Base-by-base conservation (phyloP, 2,888 invertebrate genomes). In the Hyles lineata region DNA sequence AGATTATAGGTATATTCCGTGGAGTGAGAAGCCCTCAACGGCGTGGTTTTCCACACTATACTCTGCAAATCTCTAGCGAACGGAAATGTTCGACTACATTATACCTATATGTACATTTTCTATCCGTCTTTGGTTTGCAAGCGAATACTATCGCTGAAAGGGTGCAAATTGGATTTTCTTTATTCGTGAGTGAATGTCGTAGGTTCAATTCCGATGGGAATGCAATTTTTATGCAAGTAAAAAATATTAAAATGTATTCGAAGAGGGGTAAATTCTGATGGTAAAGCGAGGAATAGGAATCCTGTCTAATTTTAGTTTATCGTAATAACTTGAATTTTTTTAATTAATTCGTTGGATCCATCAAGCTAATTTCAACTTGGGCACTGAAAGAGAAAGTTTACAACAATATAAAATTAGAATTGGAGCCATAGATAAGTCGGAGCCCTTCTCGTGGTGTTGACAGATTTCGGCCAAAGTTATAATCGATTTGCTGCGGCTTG, bases 361-460 rank as follows among this genome's bases (percentile, higher is more conserved):
- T 61, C 6, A 2, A n/a, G n/a, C 19, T n/a, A 62, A 55, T 55
- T 55, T 55, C 2, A 32, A n/a, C 8, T 35, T 15, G 15, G 7
- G 43, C 4, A 35, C 35, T n/a, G 35, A 35, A 29, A n/a, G 32
- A 21, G 11, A 50, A 67, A 43, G 67, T 43, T 50, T 23, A 67
- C 11, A 67, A 67, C 23, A n/a, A 43, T 67, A 43, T 67, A 75
- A 78, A 78, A 77, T 76, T 73, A 72, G 75, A 76, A 72, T 73
- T 70, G 72, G 52, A 76, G 78, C 78, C 79, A n/a, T n/a, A n/a
- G n/a, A n/a, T n/a, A n/a, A n/a, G n/a, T n/a, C n/a, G n/a, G 52
- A 76, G 78, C 78, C 79, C 79, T 77, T 77, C 75, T 76, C 73
- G 71, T 79, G 78, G n/a, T 60, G 25, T 59, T 78, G 79, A 80